Evolutionary conservation across 2,888 invertebrate genomes (phyloP).

Genomic region (Trissolcus japonicus): DNA sequence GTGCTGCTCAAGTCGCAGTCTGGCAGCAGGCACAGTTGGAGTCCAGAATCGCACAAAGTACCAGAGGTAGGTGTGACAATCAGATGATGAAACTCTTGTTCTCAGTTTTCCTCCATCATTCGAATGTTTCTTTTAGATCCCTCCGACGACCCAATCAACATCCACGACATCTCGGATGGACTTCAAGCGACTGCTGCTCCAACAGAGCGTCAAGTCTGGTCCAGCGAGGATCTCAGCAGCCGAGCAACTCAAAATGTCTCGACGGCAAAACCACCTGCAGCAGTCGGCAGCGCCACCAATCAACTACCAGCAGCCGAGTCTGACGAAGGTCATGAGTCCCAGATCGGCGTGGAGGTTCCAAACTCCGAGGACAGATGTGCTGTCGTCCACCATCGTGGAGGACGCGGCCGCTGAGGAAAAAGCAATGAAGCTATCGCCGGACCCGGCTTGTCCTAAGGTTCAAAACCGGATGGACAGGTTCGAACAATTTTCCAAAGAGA

Average conservation of each 20-base stretch:
- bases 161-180: slow-evolving; percentile 88
- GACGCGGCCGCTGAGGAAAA: slow-evolving; percentile 88
- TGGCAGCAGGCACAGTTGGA: slow-evolving; percentile 81
- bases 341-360: slow-evolving; percentile 85
- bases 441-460: slow-evolving; percentile 63
- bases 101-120: no score
- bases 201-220: slow-evolving; percentile 84
- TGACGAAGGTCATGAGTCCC: slow-evolving; percentile 82
- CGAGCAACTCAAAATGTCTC: slow-evolving; percentile 82
- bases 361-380: slow-evolving; percentile 87
- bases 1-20: slow-evolving; percentile 77
- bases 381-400: slow-evolving; percentile 91
- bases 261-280: slow-evolving; percentile 76
- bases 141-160: slow-evolving; percentile 73
- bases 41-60: slow-evolving; percentile 76
- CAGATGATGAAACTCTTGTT: background rate
- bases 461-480: slow-evolving; percentile 46
- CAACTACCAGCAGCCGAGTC: slow-evolving; percentile 62
- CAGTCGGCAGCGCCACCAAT: slow-evolving; percentile 56
- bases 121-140: slow-evolving; percentile 61
- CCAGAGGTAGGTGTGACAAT: slow-evolving; percentile 60
- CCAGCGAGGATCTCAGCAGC: slow-evolving; percentile 85
- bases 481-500: slow-evolving; percentile 6
- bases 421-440: slow-evolving; percentile 73
- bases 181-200: slow-evolving; percentile 87